Evolutionary conservation across 2,113 vertebrate species (phyloP), one percentile per base, ranked within the genome.

Genomic region (Clinocottus analis): DNA sequence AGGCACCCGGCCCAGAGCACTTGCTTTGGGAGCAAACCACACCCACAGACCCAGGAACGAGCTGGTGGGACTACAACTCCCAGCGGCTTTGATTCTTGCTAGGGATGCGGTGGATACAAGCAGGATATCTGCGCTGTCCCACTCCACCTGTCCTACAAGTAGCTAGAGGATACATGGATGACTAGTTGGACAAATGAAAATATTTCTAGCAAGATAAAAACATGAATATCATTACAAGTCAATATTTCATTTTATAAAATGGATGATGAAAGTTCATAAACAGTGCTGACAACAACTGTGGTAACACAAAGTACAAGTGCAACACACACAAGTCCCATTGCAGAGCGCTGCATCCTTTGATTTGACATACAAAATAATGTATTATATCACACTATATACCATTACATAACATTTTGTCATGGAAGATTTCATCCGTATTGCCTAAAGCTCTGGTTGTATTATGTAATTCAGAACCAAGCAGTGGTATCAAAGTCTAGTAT

Each of bases 401-500:
- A 16, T 63, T 2, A 41, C 14, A 65, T 41, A 16, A 63, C 25
- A 25, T 14, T 2, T n/a, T 2, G n/a, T 39, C 35, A 62, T 56
- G 13, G 39, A 43, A 23, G 37, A 43, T 65, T 62, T 19, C 29
- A 16, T 37, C 6, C 39, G 43, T 23, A 35, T 14, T 14, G 29
- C 43, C 19, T 16, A n/a, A 2, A 51, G 6, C 21, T 67, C 25
- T 7, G 19, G 41, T 29, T 33, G n/a, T 31, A 58, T 58, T 27
- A 19, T 33, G 17, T 56, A 12, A 23, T 45, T 9, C 29, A 31
- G 29, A 43, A 16, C n/a, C 29, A 17, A 72, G 25, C 73, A 59
- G 25, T 65, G 55, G 33, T 66, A 17, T 56, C 21, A 45, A 80
- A 78, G 45, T 69, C 19, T 17, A 21, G 10, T 47, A 29, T 49